Evolutionary conservation across 2,888 invertebrate genomes (phyloP).

Genomic region (Drosophila melanosoma): DNA sequence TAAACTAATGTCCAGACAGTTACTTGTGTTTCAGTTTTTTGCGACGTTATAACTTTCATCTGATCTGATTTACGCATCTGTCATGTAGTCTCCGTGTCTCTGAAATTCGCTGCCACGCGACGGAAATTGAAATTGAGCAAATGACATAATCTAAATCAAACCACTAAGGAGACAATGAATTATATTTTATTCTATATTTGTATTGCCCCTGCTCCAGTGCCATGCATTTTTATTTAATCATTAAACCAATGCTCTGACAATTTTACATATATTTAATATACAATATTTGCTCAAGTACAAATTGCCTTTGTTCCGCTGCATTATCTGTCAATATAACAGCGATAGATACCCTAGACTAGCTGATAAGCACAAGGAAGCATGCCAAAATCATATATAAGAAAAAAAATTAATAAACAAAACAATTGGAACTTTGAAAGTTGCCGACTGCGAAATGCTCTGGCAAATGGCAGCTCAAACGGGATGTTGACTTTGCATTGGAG

Average conservation of each 20-base stretch:
- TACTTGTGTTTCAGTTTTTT: conserved; percentile 28
- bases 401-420: neutral
- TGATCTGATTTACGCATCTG: neutral
- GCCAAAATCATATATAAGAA: neutral
- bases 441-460: conserved; percentile 11
- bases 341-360: conserved; percentile 22
- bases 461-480: neutral
- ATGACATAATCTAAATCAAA: conserved; percentile 13
- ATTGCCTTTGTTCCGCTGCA: conserved; percentile 65
- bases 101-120: conserved; percentile 52
- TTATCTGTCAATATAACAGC: conserved; percentile 57
- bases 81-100: conserved; percentile 6
- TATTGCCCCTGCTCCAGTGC: neutral
- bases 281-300: conserved; percentile 57
- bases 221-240: neutral
- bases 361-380: conserved; percentile 54
- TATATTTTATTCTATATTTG: neutral
- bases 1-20: conserved; percentile 20
- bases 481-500: neutral
- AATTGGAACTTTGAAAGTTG: neutral
- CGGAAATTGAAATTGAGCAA: conserved; percentile 51
- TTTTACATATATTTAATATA: conserved; percentile 24
- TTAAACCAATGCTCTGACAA: conserved; percentile 15
- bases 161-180: too few species aligned
- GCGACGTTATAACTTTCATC: conserved; percentile 39